Evolutionary conservation across 2,888 invertebrate species (phyloP).

Genomic region (Dioctria linearis): DNA sequence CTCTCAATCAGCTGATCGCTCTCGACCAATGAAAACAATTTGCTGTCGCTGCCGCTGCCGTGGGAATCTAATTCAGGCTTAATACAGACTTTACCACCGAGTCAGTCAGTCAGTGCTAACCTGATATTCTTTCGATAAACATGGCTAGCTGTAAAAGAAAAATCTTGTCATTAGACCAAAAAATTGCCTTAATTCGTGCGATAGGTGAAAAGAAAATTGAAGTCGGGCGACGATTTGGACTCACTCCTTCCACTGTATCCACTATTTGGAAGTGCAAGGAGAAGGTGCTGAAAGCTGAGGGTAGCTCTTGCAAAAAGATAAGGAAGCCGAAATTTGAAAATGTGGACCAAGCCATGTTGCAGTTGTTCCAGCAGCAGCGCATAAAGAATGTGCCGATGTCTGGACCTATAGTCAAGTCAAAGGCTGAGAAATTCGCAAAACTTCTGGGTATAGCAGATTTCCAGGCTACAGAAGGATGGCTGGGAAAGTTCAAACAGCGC

Average conservation of each 20-base stretch:
- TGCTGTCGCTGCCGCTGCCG: too few species aligned
- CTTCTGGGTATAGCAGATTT: neutral
- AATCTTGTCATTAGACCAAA: neutral
- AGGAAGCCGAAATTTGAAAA: conserved; percentile 18
- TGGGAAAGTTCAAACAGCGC: too few species aligned
- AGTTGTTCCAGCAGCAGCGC: neutral
- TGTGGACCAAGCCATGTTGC: conserved; percentile 6
- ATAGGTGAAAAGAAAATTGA: too few species aligned
- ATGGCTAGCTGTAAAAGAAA: conserved; percentile 18
- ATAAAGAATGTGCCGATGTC: conserved; percentile 16
- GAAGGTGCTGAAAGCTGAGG: conserved; percentile 7
- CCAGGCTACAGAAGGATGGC: neutral
- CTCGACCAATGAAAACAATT: too few species aligned
- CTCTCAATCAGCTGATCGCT: too few species aligned
- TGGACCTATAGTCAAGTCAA: too few species aligned
- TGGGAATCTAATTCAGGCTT: too few species aligned
- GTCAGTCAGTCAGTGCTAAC: too few species aligned
- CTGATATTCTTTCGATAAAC: too few species aligned
- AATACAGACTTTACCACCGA: too few species aligned
- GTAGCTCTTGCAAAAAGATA: conserved; percentile 2
- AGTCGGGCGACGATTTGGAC: too few species aligned
- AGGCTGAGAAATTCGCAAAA: too few species aligned
- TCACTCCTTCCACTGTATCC: conserved; percentile 2
- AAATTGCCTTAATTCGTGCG: neutral
- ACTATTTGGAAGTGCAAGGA: conserved; percentile 7